Base-by-base conservation (phyloP, 2,888 invertebrate genomes). In the Elysia crispata region DNA sequence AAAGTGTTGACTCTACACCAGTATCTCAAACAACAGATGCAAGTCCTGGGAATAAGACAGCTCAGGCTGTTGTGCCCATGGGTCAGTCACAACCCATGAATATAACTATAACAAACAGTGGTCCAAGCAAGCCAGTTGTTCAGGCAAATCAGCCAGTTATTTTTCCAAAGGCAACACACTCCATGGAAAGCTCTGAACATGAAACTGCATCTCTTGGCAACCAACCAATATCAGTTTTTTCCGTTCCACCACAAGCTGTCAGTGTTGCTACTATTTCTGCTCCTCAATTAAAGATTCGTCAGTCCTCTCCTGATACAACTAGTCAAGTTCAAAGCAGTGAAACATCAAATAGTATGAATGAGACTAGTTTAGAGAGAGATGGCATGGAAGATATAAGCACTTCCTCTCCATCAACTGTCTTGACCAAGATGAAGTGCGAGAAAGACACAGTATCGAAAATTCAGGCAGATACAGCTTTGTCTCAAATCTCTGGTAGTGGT, bases 291-390 rank as follows among this genome's bases (percentile, higher is more conserved):
- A 50, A 66, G 13, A 60, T 13, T 49, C 70, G 69, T 31, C 75
- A 80, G 25, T 64, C 69, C 23, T 80, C 76, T n/a, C 80, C 80
- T 49, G 80, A 80, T 62, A 80, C 80, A 41, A 80, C 80, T 28
- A 57, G 64, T 76, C 25, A 41, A 11, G 11, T 41, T 41, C 41
- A 41, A 41, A 11, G 11, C 41, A 41, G 41, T 41, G 41, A 41
- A 11, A 3, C 41, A 41, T 41, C 41, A 41, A 41, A 11, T 41
- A 41, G 41, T 11, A 41, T 41, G 41, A 11, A 41, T 3, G 41
- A 41, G 41, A 41, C 41, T 41, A 6, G 41, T n/a, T n/a, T n/a
- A n/a, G n/a, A n/a, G n/a, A n/a, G n/a, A n/a, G n/a, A n/a, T n/a
- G n/a, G n/a, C n/a, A n/a, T n/a, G n/a, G n/a, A n/a, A n/a, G n/a